Evolutionary conservation across 2,888 invertebrate species (phyloP).

Genomic region (Vesta saturnalis): DNA sequence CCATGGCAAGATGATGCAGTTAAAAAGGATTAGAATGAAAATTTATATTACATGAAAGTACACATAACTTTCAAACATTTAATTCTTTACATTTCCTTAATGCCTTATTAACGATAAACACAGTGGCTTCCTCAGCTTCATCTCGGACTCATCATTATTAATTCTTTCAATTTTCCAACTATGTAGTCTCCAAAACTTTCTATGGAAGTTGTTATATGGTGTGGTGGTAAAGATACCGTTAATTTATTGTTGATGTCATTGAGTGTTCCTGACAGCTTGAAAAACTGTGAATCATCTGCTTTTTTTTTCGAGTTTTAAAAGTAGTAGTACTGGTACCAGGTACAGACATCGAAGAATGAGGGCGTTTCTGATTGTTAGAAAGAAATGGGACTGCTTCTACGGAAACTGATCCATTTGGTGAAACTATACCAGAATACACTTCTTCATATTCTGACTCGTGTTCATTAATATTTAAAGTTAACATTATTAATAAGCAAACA

Average conservation of each 20-base stretch:
- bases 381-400: no score
- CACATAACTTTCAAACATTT: neutral
- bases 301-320: neutral
- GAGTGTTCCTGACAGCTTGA: neutral
- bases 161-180: neutral
- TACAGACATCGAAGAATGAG: neutral
- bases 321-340: neutral
- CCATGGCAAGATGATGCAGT: no score
- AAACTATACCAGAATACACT: no score
- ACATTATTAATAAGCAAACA: neutral
- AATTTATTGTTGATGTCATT: neutral
- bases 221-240: neutral
- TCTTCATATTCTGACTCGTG: no score
- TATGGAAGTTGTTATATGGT: neutral
- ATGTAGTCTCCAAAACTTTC: neutral
- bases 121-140: no score
- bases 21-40: neutral
- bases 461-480: no score
- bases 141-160: neutral
- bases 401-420: no score
- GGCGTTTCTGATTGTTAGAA: neutral
- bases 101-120: neutral
- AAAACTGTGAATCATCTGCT: neutral
- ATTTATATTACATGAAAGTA: neutral
- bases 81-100: neutral